These are phyloP conservation scores for Rhinichthys klamathensis DNA, from an alignment of 2,113 vertebrate genomes.

Conservation along the genomic window DNA sequence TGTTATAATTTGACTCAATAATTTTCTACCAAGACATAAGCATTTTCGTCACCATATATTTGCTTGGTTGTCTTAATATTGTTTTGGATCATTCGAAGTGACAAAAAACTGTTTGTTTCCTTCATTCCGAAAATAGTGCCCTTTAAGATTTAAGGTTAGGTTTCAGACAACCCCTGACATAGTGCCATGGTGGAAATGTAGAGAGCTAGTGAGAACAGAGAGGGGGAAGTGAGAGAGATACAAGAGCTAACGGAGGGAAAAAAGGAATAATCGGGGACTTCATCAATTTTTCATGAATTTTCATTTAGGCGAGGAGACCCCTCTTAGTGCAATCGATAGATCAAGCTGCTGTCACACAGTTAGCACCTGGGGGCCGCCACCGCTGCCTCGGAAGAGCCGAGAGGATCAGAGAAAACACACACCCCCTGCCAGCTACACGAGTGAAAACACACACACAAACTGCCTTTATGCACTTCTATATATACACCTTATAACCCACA, in stretches of 20 bases:
- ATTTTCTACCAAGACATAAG: no score
- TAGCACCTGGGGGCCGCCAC: conserved; percentile 89
- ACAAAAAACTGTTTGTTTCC: no score
- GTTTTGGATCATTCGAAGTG: not conserved
- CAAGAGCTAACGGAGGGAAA: conserved; percentile 45
- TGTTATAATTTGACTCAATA: not conserved
- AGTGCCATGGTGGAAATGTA: conserved; percentile 48
- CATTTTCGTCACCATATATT: not conserved
- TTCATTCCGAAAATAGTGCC: conserved; percentile 32
- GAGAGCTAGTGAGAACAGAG: conserved; percentile 62
- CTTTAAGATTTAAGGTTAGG: conserved; percentile 10
- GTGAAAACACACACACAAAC: conserved; percentile 34
- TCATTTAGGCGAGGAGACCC: conserved; percentile 89
- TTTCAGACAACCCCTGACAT: conserved; percentile 45
- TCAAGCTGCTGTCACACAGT: conserved; percentile 92
- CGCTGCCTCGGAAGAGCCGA: conserved; percentile 75
- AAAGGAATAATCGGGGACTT: conserved; percentile 86
- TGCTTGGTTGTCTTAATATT: not conserved
- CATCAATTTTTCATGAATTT: conserved; percentile 99
- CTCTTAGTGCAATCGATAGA: conserved; percentile 95
- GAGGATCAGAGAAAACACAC: conserved; percentile 69
- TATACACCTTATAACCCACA: conserved; percentile 19
- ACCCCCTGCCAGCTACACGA: conserved; percentile 37
- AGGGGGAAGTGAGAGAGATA: conserved; percentile 43
- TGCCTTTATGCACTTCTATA: not conserved